A percentile compares a stretch with the other conserved stretches of the same genome.
Evolutionary conservation across 1,140 invertebrate species (phyloP).

Genomic region (Antheraea pernyi): DNA sequence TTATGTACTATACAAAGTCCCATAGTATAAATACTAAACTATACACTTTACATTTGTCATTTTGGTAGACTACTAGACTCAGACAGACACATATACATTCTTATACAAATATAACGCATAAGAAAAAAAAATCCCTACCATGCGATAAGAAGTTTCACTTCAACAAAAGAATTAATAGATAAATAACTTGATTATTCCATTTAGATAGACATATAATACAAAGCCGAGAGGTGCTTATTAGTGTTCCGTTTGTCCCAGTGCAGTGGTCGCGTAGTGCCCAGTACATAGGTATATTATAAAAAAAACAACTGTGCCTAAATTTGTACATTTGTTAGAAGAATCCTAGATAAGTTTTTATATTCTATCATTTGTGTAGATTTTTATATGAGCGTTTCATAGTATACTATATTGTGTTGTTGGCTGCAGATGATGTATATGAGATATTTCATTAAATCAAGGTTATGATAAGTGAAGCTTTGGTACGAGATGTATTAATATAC

Average conservation of each 20-base stretch:
- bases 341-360: conserved; percentile 35
- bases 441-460: neutral
- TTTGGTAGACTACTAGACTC: too few species aligned
- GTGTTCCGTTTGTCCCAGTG: conserved; percentile 25
- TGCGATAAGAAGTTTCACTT: too few species aligned
- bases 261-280: conserved; percentile 40
- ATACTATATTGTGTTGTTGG: conserved; percentile 29
- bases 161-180: too few species aligned
- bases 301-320: conserved; percentile 65
- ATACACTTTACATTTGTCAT: too few species aligned
- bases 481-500: neutral
- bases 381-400: conserved; percentile 56
- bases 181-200: neutral
- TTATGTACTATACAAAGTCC: too few species aligned
- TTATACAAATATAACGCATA: too few species aligned
- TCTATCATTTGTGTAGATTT: conserved; percentile 57
- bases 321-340: conserved; percentile 60
- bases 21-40: too few species aligned
- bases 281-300: conserved; percentile 34
- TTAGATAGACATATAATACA: neutral
- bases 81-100: too few species aligned
- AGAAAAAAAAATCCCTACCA: too few species aligned
- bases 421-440: neutral
- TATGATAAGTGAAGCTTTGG: neutral
- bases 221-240: conserved; percentile 26